Evolutionary conservation across 2,797 vertebrate species (phyloP), one percentile per base, ranked within the genome.

Genomic region (Melanogrammus aeglefinus): DNA sequence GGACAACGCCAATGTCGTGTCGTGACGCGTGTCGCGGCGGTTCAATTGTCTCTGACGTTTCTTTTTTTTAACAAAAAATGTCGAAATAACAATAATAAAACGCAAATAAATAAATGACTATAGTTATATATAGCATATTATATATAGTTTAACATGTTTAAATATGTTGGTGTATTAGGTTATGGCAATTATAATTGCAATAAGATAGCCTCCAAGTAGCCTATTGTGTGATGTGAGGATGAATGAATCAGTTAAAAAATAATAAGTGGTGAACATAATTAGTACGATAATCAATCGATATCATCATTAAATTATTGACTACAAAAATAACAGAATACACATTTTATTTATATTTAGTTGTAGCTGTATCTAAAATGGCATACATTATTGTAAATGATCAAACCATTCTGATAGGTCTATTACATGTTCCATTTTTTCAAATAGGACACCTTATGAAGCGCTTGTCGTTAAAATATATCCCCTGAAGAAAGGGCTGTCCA

Each of bases 1-100:
- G 83, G 91, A 92, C 92, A 91, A 86, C 80, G 80, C 75, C 81
- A 81, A 85, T 77, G 76, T 36, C 73, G 74, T 78, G 79, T 41
- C 72, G 82, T 33, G 89, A 90, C 91, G 83, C 78, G 27, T 75
- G 44, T 75, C 73, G 70, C 77, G 75, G 72, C 47, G 69, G 71
- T 82, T 38, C 78, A 57, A 79, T 75, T 33, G 24, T 36, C 71
- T 63, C 41, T 74, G 47, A 39, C 38, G 39, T 41, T 63, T 24
- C 24, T 27, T 3, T 69, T 69, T 69, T 27, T 24, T 69, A 12
- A 69, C 57, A 2, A 21, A 63, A 69, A 69, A 12, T 10, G 9
- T 69, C 24, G 9, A 12, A 27, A 63, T 57, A 27, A 24, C 57
- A 18, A 57, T n/a, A 66, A 10, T n/a, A 24, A 66, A 66, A 66